Conservation (phyloP, 2,113 vertebrate genomes). For the Chlamydotis undulata region DNA sequence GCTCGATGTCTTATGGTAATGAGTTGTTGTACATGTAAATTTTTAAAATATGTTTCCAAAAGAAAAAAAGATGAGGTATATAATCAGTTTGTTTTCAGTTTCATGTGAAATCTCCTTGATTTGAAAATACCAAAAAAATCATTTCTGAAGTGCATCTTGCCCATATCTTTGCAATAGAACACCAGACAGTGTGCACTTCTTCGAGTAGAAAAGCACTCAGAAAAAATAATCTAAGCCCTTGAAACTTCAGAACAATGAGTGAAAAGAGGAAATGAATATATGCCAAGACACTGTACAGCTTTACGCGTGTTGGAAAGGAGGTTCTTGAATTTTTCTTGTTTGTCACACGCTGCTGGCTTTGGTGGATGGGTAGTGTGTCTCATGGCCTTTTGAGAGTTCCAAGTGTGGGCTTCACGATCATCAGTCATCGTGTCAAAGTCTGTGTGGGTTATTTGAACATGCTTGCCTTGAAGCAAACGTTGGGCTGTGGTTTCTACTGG, state of each 20-base stretch:
- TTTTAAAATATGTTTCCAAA: not conserved
- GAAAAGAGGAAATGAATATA: not conserved
- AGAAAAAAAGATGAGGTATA: not conserved
- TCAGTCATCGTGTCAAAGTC: not conserved
- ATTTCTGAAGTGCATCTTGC: not conserved
- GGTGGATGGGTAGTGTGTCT: not conserved
- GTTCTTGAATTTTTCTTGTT: not conserved
- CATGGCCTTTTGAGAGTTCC: not conserved
- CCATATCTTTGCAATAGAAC: not conserved
- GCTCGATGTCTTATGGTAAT: not conserved
- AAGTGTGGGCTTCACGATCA: not conserved
- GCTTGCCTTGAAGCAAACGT: not conserved
- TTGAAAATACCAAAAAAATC: not conserved
- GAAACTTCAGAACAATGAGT: not conserved
- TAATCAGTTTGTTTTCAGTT: not conserved
- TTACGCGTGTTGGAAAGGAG: not conserved
- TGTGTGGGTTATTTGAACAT: not conserved
- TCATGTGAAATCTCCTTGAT: not conserved
- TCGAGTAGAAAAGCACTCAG: not conserved
- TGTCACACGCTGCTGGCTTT: not conserved
- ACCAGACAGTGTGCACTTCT: not conserved
- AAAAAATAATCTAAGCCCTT: not conserved
- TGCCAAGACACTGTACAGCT: not conserved
- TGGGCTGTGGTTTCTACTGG: slow-evolving; percentile 19
- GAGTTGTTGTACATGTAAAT: not conserved